Evolutionary conservation across 1,140 invertebrate species (phyloP).

Genomic region (Psilanteris sp.): DNA sequence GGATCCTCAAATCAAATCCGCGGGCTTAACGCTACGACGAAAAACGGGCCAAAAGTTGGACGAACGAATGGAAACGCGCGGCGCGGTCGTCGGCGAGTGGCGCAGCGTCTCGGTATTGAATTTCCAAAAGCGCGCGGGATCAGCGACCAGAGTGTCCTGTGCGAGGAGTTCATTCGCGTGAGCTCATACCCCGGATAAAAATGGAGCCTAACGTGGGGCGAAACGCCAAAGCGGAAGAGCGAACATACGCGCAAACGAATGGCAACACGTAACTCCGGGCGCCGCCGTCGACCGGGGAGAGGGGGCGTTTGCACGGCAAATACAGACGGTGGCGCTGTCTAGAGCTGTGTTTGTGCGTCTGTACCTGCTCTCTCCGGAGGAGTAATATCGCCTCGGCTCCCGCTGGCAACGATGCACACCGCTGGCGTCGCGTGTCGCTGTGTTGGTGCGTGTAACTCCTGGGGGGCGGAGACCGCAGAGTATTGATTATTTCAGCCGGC

Average conservation of each 20-base stretch:
- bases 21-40: too few species aligned
- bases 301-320: constrained; percentile 36
- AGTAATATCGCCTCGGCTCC: constrained; percentile 34
- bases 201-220: constrained; percentile 14
- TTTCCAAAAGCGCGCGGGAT: constrained; percentile 1
- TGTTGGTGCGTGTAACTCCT: constrained; percentile 74
- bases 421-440: constrained; percentile 50
- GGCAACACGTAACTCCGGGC: constrained; percentile 48
- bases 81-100: too few species aligned
- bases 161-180: constrained; percentile 11
- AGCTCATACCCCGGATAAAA: constrained; percentile 39
- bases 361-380: constrained; percentile 26
- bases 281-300: constrained; percentile 10
- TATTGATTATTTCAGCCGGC: constrained; percentile 73
- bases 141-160: constrained; percentile 19
- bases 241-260: constrained; percentile 47
- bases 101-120: not conserved
- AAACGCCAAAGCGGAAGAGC: constrained; percentile 34
- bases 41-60: too few species aligned
- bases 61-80: too few species aligned
- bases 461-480: constrained; percentile 78
- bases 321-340: constrained; percentile 34
- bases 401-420: constrained; percentile 27
- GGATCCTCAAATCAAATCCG: too few species aligned
- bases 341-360: constrained; percentile 40